Base-by-base conservation (phyloP, 1,140 invertebrate species). In the Sinonovacula constricta region DNA sequence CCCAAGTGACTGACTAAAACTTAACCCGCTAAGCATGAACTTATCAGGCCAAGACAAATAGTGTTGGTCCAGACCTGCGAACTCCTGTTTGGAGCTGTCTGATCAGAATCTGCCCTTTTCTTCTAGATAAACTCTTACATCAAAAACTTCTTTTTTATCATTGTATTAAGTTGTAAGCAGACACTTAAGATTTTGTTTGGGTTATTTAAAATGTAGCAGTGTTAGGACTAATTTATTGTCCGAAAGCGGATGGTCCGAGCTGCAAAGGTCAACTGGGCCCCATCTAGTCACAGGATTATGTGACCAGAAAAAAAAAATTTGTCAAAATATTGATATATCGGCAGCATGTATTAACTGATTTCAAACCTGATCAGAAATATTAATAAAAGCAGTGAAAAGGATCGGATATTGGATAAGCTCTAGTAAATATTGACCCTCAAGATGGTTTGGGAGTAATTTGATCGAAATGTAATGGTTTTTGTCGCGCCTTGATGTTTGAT, bases 391-490 rank as follows among this genome's bases (percentile, higher is more conserved):
- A 18, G 39, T 45, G 39, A 45, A 45, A 10, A 45, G 39, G 18
- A 45, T 45, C 39, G 39, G 39, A 45, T 18, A 45, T 45, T 45
- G 39, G 39, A 18, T 45, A 45, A 18, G 39, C 7, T 10, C 7
- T 10, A 10, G 39, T 45, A 45, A 45, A 45, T 45, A 45, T 45
- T 45, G 39, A 45, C 39, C 18, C 18, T 10, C 39, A 45, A 10
- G 39, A 45, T 45, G 39, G 39, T 45, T 45, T 45, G 7, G 39
- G n/a, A 10, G 39, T 10, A 45, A 45, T 45, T 18, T 45, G 39
- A 45, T 45, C 39, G 39, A 45, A 45, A 45, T 45, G 39, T 45
- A 45, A 45, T 45, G 39, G 39, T 45, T 45, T 45, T 45, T 45
- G 39, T 45, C 39, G 39, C 39, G 39, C 39, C 39, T 45, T 45